phyloP scores from a whole-genome alignment of 2,797 vertebrate species.

The Malacoctenus gilli region DNA sequence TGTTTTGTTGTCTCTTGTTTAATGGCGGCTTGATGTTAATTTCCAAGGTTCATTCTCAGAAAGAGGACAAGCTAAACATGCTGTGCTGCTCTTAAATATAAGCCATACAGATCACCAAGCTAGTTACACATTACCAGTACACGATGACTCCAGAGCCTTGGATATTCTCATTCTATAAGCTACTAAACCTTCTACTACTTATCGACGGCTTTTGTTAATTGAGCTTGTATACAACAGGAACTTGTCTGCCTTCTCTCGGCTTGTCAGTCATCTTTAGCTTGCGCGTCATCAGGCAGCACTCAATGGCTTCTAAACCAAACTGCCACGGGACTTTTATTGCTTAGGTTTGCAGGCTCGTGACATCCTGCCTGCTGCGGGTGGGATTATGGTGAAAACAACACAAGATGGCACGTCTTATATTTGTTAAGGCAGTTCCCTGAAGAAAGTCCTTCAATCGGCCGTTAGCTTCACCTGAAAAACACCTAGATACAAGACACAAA shows the following conservation, averaged over 20 bases:
- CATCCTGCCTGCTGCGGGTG: conserved; percentile 46
- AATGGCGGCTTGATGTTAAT: conserved; percentile 41
- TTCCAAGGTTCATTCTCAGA: conserved; percentile 54
- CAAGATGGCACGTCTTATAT: conserved; percentile 11
- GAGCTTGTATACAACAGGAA: conserved; percentile 49
- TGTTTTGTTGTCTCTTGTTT: conserved; percentile 24
- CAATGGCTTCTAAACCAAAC: conserved; percentile 55
- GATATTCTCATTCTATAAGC: conserved; percentile 51
- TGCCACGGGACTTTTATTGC: conserved; percentile 41
- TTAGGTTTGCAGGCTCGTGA: conserved; percentile 47
- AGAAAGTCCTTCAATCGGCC: conserved; percentile 26
- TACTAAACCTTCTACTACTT: conserved; percentile 50
- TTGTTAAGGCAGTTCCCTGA: conserved; percentile 37
- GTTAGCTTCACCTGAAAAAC: too few species aligned
- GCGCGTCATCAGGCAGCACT: conserved; percentile 58
- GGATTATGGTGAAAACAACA: conserved; percentile 34
- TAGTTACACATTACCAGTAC: conserved; percentile 39
- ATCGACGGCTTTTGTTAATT: conserved; percentile 45
- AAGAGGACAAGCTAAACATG: conserved; percentile 62
- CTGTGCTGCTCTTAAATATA: conserved; percentile 75
- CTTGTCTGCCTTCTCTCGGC: conserved; percentile 57
- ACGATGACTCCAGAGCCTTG: conserved; percentile 56
- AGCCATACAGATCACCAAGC: conserved; percentile 75
- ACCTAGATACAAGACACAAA: too few species aligned
- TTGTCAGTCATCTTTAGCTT: conserved; percentile 63